These are phyloP conservation scores for Huso huso DNA, from an alignment of 2,797 vertebrate genomes.

Conservation along the genomic window DNA sequence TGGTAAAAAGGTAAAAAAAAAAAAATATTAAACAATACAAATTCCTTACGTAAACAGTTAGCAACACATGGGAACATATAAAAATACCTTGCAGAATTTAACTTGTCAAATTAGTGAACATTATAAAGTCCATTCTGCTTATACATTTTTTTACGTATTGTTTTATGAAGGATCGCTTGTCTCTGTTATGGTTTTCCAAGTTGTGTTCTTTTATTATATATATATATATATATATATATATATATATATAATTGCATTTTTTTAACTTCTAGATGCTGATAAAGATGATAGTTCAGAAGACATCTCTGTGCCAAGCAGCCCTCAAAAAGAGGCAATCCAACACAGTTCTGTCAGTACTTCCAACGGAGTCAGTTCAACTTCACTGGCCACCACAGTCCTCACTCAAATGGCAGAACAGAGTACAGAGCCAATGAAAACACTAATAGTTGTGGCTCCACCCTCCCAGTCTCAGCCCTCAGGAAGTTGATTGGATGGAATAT, in stretches of 20 bases:
- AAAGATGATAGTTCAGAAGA: conserved; percentile 94
- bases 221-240: too few relatives aligned
- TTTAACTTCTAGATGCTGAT: conserved; percentile 62
- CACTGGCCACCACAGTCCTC: conserved; percentile 59
- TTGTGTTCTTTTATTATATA: too few relatives aligned
- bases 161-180: too few relatives aligned
- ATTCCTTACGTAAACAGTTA: too few relatives aligned
- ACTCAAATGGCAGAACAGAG: conserved; percentile 78
- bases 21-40: too few relatives aligned
- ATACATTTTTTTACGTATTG: too few relatives aligned
- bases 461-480: conserved; percentile 75
- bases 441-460: conserved; percentile 56
- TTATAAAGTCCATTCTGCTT: too few relatives aligned
- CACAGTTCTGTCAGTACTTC: conserved; percentile 98
- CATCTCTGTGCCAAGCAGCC: conserved; percentile 85
- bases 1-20: too few relatives aligned
- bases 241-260: background rate
- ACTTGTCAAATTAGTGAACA: too few relatives aligned
- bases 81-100: too few relatives aligned
- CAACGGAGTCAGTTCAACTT: conserved; percentile 85
- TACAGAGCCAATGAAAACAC: conserved; percentile 72
- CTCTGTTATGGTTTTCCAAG: too few relatives aligned
- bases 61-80: too few relatives aligned
- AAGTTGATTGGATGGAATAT: conserved; percentile 74
- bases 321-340: conserved; percentile 89